These are phyloP conservation scores for Hydropotes inermis DNA, from an alignment of 2,113 vertebrate genomes.

Conservation along the genomic window DNA sequence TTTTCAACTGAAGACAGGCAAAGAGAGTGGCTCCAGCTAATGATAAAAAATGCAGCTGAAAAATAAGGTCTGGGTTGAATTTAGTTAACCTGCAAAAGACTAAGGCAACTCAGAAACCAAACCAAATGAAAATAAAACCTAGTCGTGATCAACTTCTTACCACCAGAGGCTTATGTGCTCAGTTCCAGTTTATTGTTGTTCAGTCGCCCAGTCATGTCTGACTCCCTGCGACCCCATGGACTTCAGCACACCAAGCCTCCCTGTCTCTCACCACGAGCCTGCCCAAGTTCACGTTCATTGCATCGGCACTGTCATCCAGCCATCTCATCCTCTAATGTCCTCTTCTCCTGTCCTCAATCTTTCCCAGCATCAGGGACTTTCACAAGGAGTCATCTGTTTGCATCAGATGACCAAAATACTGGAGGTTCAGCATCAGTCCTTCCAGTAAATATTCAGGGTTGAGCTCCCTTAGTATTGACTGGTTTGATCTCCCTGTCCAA, in stretches of 20 bases:
- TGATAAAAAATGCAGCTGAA: background rate
- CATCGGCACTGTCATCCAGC: background rate
- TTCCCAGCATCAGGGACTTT: background rate
- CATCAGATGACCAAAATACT: background rate
- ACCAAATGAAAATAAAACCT: background rate
- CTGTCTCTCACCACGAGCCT: background rate
- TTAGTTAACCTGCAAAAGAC: constrained; percentile 6
- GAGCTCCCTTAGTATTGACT: background rate
- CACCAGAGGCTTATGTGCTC: background rate
- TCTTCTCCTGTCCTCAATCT: background rate
- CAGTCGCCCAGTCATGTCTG: background rate
- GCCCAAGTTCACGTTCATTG: background rate
- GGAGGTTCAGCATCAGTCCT: background rate
- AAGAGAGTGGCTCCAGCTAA: background rate
- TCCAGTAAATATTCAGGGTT: background rate
- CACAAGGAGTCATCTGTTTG: background rate
- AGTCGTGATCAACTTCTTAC: background rate
- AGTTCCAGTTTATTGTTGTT: background rate
- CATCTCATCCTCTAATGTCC: background rate
- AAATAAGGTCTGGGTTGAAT: background rate
- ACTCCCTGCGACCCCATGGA: background rate
- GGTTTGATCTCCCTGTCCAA: background rate
- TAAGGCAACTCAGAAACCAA: background rate
- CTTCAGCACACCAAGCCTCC: background rate
- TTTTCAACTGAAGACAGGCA: background rate